phyloP scores from a whole-genome alignment of 2,113 vertebrate genomes.

The Thalassarche chlororhynchos region DNA sequence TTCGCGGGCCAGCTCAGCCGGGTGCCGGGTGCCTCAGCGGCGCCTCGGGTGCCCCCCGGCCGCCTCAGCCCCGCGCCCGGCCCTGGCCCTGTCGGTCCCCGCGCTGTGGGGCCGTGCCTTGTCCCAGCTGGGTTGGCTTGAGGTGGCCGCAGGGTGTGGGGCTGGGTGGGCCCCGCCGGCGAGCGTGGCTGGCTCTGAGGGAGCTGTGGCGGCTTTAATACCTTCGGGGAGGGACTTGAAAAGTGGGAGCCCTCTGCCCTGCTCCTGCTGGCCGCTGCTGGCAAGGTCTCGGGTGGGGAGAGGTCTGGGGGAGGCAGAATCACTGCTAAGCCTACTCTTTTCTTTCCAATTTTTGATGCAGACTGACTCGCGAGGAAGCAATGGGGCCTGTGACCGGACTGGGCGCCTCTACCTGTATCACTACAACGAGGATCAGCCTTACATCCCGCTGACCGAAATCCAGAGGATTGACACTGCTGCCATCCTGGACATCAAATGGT shows the following conservation, averaged over 20 bases:
- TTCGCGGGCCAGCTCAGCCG: neutral
- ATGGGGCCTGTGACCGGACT: slow-evolving; percentile 62
- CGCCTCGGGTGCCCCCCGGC: neutral
- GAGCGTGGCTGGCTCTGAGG: neutral
- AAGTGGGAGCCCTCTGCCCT: neutral
- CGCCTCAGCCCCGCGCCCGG: neutral
- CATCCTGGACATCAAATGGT: slow-evolving; percentile 95
- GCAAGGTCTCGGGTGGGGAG: accelerated
- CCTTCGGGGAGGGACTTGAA: accelerated
- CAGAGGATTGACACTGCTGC: slow-evolving; percentile 86
- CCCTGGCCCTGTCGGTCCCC: neutral
- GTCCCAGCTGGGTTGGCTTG: neutral
- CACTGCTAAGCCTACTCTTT: neutral
- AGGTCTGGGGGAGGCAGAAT: neutral
- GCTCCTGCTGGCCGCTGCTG: accelerated
- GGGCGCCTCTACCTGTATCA: slow-evolving; percentile 90
- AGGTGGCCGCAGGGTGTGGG: neutral
- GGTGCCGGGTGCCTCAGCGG: neutral
- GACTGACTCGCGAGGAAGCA: slow-evolving; percentile 47
- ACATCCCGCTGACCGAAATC: slow-evolving; percentile 81
- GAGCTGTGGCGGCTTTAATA: neutral
- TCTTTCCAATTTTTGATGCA: neutral
- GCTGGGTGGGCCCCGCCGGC: neutral
- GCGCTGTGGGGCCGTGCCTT: neutral
- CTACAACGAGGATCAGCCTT: slow-evolving; percentile 68